Evolutionary conservation across 2,797 vertebrate genomes (phyloP).

Genomic region (Anguilla obscura): DNA sequence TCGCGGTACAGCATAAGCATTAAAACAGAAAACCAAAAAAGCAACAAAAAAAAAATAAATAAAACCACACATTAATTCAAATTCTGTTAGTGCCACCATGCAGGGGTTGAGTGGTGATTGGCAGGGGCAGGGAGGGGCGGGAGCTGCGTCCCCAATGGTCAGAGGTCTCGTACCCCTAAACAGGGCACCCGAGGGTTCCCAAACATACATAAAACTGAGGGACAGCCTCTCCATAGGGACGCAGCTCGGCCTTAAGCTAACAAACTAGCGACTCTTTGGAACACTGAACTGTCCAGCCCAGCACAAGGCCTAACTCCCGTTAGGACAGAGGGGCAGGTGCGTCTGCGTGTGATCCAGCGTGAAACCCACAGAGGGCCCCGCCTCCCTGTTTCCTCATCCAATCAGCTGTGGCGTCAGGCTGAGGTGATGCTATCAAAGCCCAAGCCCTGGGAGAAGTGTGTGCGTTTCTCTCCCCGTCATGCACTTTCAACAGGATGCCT

Average conservation of each 20-base stretch:
- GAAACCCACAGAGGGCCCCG: neutral
- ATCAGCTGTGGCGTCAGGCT: neutral
- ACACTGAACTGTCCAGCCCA: neutral
- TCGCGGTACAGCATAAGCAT: neutral
- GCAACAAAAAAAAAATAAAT: neutral
- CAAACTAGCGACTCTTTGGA: neutral
- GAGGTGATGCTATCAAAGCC: neutral
- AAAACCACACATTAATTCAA: neutral
- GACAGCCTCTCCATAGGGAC: neutral
- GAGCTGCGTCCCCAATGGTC: neutral
- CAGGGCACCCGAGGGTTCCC: neutral
- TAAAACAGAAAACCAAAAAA: neutral
- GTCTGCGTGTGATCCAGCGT: neutral
- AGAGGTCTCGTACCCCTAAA: neutral
- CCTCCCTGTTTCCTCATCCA: neutral
- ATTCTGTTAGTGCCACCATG: slow-evolving; percentile 20
- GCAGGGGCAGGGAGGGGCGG: neutral
- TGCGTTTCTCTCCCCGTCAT: neutral
- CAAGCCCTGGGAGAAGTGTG: neutral
- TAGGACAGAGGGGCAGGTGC: neutral
- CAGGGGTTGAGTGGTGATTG: neutral
- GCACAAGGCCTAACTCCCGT: neutral
- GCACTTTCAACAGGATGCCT: neutral
- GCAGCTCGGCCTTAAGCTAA: neutral
- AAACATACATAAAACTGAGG: neutral